A percentile compares a stretch with the other conserved stretches of the same genome.
Conservation (phyloP, 2,113 vertebrate species). For the Oncorhynchus gorbuscha region DNA sequence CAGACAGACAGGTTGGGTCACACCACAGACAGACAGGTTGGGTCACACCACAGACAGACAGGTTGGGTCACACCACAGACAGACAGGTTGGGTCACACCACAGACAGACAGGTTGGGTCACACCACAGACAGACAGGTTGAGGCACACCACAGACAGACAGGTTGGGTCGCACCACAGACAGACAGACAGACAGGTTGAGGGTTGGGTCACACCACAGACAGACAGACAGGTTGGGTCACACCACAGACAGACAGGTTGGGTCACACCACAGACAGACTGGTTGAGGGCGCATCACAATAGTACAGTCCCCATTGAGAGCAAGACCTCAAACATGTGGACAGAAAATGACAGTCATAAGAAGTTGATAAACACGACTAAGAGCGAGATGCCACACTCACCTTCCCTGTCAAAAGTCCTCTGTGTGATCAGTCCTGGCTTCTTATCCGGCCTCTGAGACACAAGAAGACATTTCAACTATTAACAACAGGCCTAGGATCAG, state of each 20-base stretch:
- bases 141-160: conserved; percentile 21
- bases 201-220: no score
- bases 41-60: no score
- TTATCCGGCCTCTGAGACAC: conserved; percentile 66
- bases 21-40: no score
- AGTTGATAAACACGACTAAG: neutral
- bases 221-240: neutral
- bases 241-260: neutral
- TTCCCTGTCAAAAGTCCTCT: conserved; percentile 90
- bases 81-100: conserved; percentile 8
- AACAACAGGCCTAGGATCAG: no score
- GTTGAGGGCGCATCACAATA: no score
- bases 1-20: no score
- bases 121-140: conserved; percentile 38
- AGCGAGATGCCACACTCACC: conserved; percentile 76
- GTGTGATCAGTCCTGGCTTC: conserved; percentile 82
- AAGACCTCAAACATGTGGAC: neutral
- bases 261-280: no score
- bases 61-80: no score
- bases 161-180: neutral
- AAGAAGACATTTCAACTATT: conserved; percentile 4
- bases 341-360: no score
- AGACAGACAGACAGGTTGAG: no score
- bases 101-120: neutral
- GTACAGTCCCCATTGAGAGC: no score